Conservation (phyloP, 2,888 invertebrate species). For the Stegana nigrithorax region DNA sequence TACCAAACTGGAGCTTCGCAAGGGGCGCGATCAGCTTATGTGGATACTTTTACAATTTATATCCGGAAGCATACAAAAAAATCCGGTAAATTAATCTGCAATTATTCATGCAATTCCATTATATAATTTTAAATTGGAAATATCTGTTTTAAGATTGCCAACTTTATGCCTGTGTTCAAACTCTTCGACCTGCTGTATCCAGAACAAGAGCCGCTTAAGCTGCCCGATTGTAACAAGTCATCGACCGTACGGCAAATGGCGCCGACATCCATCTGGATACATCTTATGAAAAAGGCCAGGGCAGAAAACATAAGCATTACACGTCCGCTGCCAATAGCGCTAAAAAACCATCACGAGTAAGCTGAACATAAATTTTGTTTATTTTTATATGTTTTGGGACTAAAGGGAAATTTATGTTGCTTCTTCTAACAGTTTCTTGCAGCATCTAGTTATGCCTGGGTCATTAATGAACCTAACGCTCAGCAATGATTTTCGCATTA, state of each 20-base stretch:
- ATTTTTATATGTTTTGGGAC: too few relatives aligned
- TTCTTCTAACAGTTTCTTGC: slow-evolving; percentile 76
- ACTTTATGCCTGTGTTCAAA: slow-evolving; percentile 89
- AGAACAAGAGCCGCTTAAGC: slow-evolving; percentile 88
- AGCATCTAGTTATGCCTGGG: slow-evolving; percentile 83
- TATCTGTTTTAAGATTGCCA: slow-evolving; percentile 73
- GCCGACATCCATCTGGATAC: slow-evolving; percentile 96
- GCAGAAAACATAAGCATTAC: slow-evolving; percentile 84
- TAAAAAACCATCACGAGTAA: slow-evolving; percentile 86
- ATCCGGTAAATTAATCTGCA: slow-evolving; percentile 76
- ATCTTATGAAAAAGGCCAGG: slow-evolving; percentile 92
- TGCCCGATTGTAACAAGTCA: slow-evolving; percentile 89
- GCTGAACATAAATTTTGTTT: slow-evolving; percentile 22
- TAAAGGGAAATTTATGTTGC: background rate
- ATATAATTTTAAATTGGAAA: background rate
- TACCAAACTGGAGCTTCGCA: slow-evolving; percentile 82
- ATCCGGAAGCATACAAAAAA: slow-evolving; percentile 95
- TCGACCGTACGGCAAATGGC: slow-evolving; percentile 80
- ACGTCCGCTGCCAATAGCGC: slow-evolving; percentile 81
- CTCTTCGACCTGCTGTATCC: slow-evolving; percentile 93
- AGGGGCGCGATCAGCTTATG: slow-evolving; percentile 98
- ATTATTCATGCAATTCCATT: background rate
- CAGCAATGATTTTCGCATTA: slow-evolving; percentile 90
- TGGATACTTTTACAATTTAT: slow-evolving; percentile 98
- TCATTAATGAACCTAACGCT: slow-evolving; percentile 81